Evolutionary conservation across 2,797 vertebrate species (phyloP).

Genomic region (Gila robusta): DNA sequence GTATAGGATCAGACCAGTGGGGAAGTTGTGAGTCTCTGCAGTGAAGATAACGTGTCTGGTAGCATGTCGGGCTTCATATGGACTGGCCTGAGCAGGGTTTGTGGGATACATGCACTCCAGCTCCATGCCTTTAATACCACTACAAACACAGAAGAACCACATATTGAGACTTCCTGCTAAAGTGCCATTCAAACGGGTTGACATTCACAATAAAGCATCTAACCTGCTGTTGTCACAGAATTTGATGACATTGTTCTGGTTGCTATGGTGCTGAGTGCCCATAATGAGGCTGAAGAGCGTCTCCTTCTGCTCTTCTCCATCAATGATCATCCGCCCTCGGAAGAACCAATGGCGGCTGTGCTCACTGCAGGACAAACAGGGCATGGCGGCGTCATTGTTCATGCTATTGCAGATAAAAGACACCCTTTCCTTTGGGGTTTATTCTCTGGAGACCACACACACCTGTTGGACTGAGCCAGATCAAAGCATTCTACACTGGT

Average conservation of each 20-base stretch:
- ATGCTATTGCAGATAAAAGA: background rate
- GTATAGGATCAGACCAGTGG: slow-evolving; percentile 81
- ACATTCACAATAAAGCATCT: slow-evolving; percentile 3
- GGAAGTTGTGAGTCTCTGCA: slow-evolving; percentile 96
- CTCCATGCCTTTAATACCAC: slow-evolving; percentile 85
- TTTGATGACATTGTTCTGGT: slow-evolving; percentile 93
- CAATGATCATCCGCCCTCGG: slow-evolving; percentile 85
- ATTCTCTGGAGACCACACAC: slow-evolving; percentile 60
- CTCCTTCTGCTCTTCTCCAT: slow-evolving; percentile 79
- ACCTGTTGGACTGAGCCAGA: slow-evolving; percentile 95
- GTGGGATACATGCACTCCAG: slow-evolving; percentile 81
- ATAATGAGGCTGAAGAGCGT: slow-evolving; percentile 91
- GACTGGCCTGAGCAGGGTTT: slow-evolving; percentile 80
- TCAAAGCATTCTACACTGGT: slow-evolving; percentile 93
- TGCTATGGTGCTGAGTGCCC: slow-evolving; percentile 88
- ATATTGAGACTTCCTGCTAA: slow-evolving; percentile 18
- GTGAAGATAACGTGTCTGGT: slow-evolving; percentile 91
- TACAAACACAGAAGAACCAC: slow-evolving; percentile 62
- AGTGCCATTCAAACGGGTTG: background rate
- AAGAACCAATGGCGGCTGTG: slow-evolving; percentile 98
- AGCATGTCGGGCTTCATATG: slow-evolving; percentile 74
- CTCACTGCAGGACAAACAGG: slow-evolving; percentile 72
- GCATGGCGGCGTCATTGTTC: background rate
- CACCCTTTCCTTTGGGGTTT: background rate
- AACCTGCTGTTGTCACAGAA: slow-evolving; percentile 98